Conservation (phyloP, 1,140 invertebrate genomes). For the Phthorimaea operculella region DNA sequence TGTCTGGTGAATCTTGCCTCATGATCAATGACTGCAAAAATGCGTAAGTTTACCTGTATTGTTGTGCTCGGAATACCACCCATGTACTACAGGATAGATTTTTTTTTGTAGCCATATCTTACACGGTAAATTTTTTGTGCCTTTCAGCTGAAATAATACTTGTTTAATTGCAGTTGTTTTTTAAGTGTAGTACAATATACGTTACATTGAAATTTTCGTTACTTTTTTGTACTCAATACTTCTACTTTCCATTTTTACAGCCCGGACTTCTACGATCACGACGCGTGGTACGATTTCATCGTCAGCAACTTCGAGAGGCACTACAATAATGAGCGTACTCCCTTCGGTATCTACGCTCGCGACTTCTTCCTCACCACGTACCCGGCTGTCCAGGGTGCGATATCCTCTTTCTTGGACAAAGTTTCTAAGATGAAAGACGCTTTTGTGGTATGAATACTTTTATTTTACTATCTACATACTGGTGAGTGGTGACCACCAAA, state of each 20-base stretch:
- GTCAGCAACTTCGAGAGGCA: slow-evolving; percentile 55
- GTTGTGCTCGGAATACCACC: too few relatives aligned
- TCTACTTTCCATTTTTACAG: neutral
- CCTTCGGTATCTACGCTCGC: slow-evolving; percentile 66
- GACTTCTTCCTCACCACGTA: slow-evolving; percentile 58
- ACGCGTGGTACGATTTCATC: slow-evolving; percentile 48
- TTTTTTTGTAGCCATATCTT: too few relatives aligned
- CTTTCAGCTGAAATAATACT: too few relatives aligned
- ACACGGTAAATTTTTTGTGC: too few relatives aligned
- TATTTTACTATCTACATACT: too few relatives aligned
- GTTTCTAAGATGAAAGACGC: slow-evolving; percentile 37
- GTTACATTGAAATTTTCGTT: too few relatives aligned
- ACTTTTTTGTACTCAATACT: too few relatives aligned
- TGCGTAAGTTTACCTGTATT: too few relatives aligned
- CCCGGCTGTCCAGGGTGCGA: slow-evolving; percentile 29
- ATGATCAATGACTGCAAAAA: neutral
- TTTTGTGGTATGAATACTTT: slow-evolving; percentile 52
- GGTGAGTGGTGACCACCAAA: too few relatives aligned
- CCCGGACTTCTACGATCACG: neutral
- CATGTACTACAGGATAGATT: too few relatives aligned
- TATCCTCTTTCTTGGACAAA: slow-evolving; percentile 47
- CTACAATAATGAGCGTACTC: slow-evolving; percentile 63
- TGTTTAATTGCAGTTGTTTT: too few relatives aligned
- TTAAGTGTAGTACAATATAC: too few relatives aligned
- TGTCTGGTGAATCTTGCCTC: neutral